phyloP scores from a whole-genome alignment of 2,888 invertebrate species.

The Adela reaumurella region DNA sequence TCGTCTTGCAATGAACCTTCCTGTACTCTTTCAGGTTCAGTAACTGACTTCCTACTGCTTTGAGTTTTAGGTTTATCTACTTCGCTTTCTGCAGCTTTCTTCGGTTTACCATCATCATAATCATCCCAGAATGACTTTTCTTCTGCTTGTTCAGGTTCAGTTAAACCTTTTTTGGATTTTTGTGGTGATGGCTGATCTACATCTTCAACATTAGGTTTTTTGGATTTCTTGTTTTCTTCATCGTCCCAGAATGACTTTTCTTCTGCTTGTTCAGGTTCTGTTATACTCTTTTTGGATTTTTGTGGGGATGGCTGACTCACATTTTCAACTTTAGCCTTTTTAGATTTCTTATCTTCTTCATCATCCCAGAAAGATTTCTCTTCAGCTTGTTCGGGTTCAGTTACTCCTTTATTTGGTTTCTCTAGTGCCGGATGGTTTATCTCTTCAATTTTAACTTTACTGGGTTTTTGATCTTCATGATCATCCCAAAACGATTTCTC shows the following conservation, averaged over 20 bases:
- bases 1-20: conserved; percentile 33
- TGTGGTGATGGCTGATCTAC: conserved; percentile 13
- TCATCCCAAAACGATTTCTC: conserved; percentile 34
- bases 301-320: conserved; percentile 18
- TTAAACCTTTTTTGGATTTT: conserved; percentile 8
- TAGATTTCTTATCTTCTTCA: conserved; percentile 17
- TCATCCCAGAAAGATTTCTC: conserved; percentile 27
- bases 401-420: conserved; percentile 21
- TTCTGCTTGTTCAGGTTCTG: conserved; percentile 18
- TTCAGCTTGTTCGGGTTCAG: conserved; percentile 19
- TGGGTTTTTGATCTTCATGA: conserved; percentile 20
- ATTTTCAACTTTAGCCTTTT: conserved; percentile 21
- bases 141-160: conserved; percentile 21
- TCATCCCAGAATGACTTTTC: conserved; percentile 42
- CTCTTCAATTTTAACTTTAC: conserved; percentile 23
- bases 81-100: conserved; percentile 28
- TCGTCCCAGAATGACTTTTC: conserved; percentile 16
- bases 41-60: conserved; percentile 26
- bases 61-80: conserved; percentile 22
- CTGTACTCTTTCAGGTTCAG: conserved; percentile 34
- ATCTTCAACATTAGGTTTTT: conserved; percentile 12
- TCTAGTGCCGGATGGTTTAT: conserved; percentile 15
- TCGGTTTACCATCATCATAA: conserved; percentile 30
- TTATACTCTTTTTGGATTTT: conserved; percentile 25
- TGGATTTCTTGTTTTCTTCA: conserved; percentile 11